Base-by-base conservation (phyloP, 2,888 invertebrate genomes). In the Polia nebulosa region DNA sequence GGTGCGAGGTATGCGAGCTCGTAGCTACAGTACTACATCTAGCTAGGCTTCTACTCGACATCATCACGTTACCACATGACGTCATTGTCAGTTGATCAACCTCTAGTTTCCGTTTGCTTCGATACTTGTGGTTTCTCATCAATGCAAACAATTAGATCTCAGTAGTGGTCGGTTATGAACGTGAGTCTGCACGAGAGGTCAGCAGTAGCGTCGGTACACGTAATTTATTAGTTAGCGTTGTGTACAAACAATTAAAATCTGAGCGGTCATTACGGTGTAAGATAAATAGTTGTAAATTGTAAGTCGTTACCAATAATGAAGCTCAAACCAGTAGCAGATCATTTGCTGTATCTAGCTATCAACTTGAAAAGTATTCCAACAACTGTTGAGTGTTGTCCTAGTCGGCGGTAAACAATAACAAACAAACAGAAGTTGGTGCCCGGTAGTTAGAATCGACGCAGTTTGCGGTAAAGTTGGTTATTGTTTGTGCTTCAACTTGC, bases 41-140 rank as follows among this genome's bases (percentile, higher is more conserved):
- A 32, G 20, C 22, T 53, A 66, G n/a, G n/a, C n/a, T n/a, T 27
- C 45, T 71, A 64, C 52, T 68, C 34, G 25, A 39, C 66, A 60
- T 71, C 76, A 64, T 74, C 72, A 63, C 63, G 56, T 72, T 73
- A 76, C 78, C 70, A 64, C 67, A 70, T 82, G 83, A 83, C 79
- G 81, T 81, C 74, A 83, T 68, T 72, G 45, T 49, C 56, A 63
- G 64, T 69, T 57, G 73, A 69, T 58, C 78, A 58, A 76, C 59
- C 56, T 83, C 53, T 68, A 52, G 45, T 60, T 64, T 62, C 70
- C 64, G 61, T 78, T 70, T 71, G 62, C 61, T 67, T 59, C 56
- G 39, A 39, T 72, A 63, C 68, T 74, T 78, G 80, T 74, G 71
- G 77, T 66, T 76, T 76, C 71, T 72, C 44, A 63, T 53, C 56